Percentiles rank a stretch among this genome's conserved stretches.
These are phyloP conservation scores for Rhineura floridana DNA, from an alignment of 2,113 vertebrate species.

Conservation along the genomic window DNA sequence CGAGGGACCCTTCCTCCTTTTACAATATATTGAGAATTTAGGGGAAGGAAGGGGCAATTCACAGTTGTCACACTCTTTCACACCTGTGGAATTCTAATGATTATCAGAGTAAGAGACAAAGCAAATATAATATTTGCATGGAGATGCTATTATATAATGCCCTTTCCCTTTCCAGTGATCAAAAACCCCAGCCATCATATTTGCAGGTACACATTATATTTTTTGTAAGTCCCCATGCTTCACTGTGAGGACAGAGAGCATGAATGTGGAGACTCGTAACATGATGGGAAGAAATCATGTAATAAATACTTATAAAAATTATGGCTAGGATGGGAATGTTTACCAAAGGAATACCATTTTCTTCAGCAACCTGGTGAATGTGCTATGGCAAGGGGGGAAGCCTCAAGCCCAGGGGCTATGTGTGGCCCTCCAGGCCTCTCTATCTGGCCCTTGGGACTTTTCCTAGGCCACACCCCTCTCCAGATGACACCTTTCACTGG, in stretches of 20 bases:
- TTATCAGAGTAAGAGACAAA: neutral
- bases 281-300: neutral
- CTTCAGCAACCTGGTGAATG: no score
- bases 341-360: neutral
- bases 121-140: neutral
- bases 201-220: neutral
- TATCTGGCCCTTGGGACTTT: no score
- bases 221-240: neutral
- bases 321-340: neutral
- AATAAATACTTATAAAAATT: neutral
- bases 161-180: neutral
- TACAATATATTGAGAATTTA: neutral
- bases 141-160: neutral
- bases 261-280: neutral
- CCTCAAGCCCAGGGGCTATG: no score
- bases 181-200: neutral
- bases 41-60: neutral
- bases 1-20: neutral
- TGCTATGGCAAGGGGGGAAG: neutral
- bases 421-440: no score
- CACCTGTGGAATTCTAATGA: neutral
- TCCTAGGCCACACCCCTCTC: no score
- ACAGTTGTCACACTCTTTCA: neutral
- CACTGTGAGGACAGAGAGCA: neutral
- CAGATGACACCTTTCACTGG: no score